phyloP scores from a whole-genome alignment of 2,797 vertebrate species.

The Sebastolobus alascanus region DNA sequence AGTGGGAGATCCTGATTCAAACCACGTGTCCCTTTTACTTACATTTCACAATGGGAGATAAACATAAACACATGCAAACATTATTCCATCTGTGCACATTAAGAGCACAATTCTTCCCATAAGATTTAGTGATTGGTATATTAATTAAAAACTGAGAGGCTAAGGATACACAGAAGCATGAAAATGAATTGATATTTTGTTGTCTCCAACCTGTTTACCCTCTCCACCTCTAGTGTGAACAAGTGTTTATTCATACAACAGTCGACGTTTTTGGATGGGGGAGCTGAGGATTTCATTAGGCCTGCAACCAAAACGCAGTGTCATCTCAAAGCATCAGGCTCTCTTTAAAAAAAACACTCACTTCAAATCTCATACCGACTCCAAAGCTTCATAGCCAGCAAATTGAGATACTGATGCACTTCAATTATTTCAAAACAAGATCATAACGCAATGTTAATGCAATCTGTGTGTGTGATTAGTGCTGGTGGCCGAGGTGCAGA shows the following conservation, averaged over 20 bases:
- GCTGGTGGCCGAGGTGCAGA: constrained; percentile 66
- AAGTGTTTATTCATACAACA: constrained; percentile 35
- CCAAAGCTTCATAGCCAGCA: constrained; percentile 22
- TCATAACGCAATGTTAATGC: constrained; percentile 68
- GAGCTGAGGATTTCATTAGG: constrained; percentile 19
- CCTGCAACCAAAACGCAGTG: not conserved
- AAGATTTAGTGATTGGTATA: not conserved
- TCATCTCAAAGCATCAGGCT: constrained; percentile 31
- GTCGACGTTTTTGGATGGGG: not conserved
- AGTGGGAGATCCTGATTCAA: constrained; percentile 24
- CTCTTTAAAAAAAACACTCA: not conserved
- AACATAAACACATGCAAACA: constrained; percentile 26
- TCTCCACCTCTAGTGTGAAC: constrained; percentile 16
- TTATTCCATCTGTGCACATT: constrained; percentile 8
- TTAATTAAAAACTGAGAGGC: not conserved
- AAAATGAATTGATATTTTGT: constrained; percentile 15
- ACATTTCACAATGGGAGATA: constrained; percentile 13
- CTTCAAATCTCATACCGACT: constrained; percentile 25
- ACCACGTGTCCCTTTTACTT: constrained; percentile 10
- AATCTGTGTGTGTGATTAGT: constrained; percentile 76
- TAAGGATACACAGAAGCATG: not conserved
- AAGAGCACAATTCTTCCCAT: not conserved
- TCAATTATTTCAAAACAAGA: constrained; percentile 74
- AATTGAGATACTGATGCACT: constrained; percentile 63
- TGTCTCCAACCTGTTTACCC: constrained; percentile 17